These are phyloP conservation scores for Pheosia gnoma DNA, from an alignment of 2,888 invertebrate species.

Conservation along the genomic window DNA sequence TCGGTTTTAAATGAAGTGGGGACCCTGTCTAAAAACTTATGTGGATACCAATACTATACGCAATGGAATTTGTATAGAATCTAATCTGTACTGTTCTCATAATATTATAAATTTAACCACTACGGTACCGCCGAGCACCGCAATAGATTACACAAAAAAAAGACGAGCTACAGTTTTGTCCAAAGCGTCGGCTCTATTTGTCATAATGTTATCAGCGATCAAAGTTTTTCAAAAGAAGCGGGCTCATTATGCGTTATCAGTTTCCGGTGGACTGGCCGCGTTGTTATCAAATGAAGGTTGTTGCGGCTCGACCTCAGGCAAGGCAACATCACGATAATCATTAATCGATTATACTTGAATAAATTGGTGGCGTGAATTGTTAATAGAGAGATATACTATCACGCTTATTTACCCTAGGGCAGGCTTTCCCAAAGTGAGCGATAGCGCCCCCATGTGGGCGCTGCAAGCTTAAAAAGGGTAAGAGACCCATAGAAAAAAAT, in stretches of 20 bases:
- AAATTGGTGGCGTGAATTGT: background rate
- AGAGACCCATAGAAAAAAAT: too few species aligned
- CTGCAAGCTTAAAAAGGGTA: too few species aligned
- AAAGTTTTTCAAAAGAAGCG: slow-evolving; percentile 7
- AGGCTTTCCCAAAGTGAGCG: too few species aligned
- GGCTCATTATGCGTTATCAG: slow-evolving; percentile 13
- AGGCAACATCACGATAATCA: background rate
- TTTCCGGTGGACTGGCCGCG: slow-evolving; percentile 14
- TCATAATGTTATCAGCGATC: slow-evolving; percentile 1
- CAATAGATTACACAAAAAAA: background rate
- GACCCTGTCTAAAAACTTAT: too few species aligned
- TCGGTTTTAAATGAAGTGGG: too few species aligned
- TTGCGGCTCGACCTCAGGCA: background rate
- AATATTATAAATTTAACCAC: too few species aligned
- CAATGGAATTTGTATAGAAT: too few species aligned
- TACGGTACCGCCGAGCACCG: background rate
- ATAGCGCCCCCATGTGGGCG: too few species aligned
- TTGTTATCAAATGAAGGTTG: slow-evolving; percentile 3
- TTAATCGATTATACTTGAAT: background rate
- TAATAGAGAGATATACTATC: too few species aligned
- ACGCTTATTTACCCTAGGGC: too few species aligned
- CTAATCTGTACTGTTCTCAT: too few species aligned
- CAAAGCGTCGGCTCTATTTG: slow-evolving; percentile 3
- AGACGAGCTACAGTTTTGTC: background rate
- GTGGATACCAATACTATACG: too few species aligned